Percentiles rank a stretch among this genome's conserved stretches.
Evolutionary conservation across 2,797 vertebrate species (phyloP).

Genomic region (Fistularia commersonii): DNA sequence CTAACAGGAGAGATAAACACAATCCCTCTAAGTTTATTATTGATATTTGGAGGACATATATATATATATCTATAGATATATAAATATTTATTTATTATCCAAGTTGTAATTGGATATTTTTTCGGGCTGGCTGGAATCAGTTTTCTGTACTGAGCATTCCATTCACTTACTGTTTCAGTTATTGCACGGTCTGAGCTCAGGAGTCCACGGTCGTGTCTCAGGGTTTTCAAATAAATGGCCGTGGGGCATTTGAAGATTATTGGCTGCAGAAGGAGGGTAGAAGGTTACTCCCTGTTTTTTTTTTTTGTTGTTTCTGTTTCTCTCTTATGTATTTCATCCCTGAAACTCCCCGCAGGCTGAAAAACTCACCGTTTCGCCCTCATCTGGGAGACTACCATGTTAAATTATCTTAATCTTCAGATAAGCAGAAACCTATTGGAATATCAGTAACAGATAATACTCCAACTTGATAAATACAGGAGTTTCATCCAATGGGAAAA

Average conservation of each 20-base stretch:
- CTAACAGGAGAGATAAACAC: too few species aligned
- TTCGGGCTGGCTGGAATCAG: too few species aligned
- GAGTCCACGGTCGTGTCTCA: too few species aligned
- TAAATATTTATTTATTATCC: too few species aligned
- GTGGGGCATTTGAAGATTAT: not conserved
- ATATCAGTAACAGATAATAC: slow-evolving; percentile 22
- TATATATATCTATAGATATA: too few species aligned
- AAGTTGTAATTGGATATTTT: too few species aligned
- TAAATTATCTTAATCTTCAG: not conserved
- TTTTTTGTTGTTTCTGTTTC: not conserved
- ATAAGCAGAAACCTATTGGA: slow-evolving; percentile 26
- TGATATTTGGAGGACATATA: too few species aligned
- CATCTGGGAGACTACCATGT: not conserved
- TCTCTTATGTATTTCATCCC: not conserved
- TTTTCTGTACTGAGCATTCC: too few species aligned
- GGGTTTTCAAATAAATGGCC: not conserved
- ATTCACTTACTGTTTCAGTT: too few species aligned
- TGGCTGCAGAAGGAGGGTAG: not conserved
- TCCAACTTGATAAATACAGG: slow-evolving; percentile 4
- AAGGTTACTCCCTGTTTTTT: not conserved
- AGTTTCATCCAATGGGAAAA: slow-evolving; percentile 11
- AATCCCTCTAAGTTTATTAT: too few species aligned
- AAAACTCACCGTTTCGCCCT: not conserved
- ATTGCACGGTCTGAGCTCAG: too few species aligned
- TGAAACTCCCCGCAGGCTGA: not conserved